Evolutionary conservation across 2,797 vertebrate genomes (phyloP), one percentile per base, ranked within the genome.

Genomic region (Pelodytes ibericus): DNA sequence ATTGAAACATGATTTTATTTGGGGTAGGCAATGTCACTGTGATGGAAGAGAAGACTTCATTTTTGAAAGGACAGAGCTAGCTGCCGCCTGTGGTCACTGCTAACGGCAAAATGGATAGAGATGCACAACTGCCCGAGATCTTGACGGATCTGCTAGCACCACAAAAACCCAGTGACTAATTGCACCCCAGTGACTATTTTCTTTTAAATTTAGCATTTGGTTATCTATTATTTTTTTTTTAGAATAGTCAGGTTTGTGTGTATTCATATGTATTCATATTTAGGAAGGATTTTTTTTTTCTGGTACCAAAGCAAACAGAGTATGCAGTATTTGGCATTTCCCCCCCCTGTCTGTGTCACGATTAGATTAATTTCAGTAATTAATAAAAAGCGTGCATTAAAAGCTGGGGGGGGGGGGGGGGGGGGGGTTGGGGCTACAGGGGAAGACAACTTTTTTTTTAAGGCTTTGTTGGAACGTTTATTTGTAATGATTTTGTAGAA

Each of bases 11-110:
- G 22, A 57, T 59, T 65, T 29, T 27, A 53, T 76, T 63, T 56
- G 10, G 56, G 62, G 39, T 20, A 64, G 56, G 25, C 44, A 30
- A 22, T 72, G 68, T 51, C 68, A 33, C 22, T 22, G 53, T 27
- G 65, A 56, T 30, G 56, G 16, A 20, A 51, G 47, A 33, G 70
- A 69, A 76, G 47, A 13, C 65, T 56, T 69, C 29, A 56, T 69
- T 29, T 47, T 47, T 26, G 24, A 60, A 51, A 60, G 63, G 64
- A 75, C 36, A 27, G 60, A 31, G 51, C 47, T 77, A 60, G 58
- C 51, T 66, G n/a, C 62, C 26, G 3, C 9, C 64, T 41, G 39
- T 65, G 70, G 71, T 36, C 64, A 31, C 10, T 18, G 64, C 65
- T 30, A 2, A 33, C 11, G 29, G 64, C 26, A 36, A 33, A 39